Evolutionary conservation across 1,140 invertebrate genomes (phyloP).

Genomic region (Chymomyza costata): DNA sequence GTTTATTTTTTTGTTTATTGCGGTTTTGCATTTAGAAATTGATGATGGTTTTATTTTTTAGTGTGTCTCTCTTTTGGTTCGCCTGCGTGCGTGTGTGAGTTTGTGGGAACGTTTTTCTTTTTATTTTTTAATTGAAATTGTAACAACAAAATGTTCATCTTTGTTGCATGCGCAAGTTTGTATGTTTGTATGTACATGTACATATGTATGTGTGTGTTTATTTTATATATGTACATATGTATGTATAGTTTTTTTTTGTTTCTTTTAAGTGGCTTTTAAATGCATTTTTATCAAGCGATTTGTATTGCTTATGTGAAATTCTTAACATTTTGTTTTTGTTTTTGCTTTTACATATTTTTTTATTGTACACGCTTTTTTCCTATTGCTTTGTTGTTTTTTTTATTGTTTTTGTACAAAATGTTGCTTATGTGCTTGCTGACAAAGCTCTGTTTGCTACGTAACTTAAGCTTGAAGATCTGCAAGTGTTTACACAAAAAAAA

Average conservation of each 20-base stretch:
- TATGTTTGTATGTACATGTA: constrained; percentile 1
- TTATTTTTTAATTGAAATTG: constrained; percentile 64
- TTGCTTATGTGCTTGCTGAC: too few species aligned
- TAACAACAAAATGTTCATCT: constrained; percentile 47
- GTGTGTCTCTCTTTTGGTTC: constrained; percentile 29
- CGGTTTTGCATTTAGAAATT: constrained; percentile 69
- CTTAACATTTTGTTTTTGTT: too few species aligned
- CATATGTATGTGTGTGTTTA: constrained; percentile 16
- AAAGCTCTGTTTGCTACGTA: too few species aligned
- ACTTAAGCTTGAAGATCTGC: too few species aligned
- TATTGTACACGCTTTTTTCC: too few species aligned
- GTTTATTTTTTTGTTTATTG: constrained; percentile 45
- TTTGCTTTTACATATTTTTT: too few species aligned
- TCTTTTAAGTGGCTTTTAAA: too few species aligned
- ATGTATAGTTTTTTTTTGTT: constrained; percentile 1
- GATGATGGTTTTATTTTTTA: too few species aligned
- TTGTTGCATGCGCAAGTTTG: constrained; percentile 6
- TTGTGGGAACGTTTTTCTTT: constrained; percentile 58
- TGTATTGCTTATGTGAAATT: too few species aligned
- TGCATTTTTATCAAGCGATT: constrained; percentile 28
- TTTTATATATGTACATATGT: constrained; percentile 20
- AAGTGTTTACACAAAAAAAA: too few species aligned
- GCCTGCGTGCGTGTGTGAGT: constrained; percentile 11
- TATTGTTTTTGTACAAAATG: constrained; percentile 29
- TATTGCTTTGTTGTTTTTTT: constrained; percentile 23